phyloP scores from a whole-genome alignment of 2,113 vertebrate genomes.

The Callopanchax toddi region DNA sequence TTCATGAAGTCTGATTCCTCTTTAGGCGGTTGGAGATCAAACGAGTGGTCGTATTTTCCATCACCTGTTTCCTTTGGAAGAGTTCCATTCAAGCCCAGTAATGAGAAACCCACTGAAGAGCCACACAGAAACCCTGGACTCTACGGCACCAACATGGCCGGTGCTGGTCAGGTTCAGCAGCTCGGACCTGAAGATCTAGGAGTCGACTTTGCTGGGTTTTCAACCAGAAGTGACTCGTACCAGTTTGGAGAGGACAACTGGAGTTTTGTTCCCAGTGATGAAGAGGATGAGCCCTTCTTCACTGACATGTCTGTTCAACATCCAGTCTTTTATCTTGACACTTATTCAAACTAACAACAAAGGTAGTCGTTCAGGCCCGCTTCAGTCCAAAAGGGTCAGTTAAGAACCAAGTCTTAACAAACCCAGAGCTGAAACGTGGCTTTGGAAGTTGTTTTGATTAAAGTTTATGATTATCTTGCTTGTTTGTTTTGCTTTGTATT shows the following conservation, averaged over 20 bases:
- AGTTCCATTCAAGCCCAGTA: not conserved
- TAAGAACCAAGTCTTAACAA: not conserved
- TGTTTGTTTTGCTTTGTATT: too few species aligned
- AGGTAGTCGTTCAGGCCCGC: slow-evolving; percentile 9
- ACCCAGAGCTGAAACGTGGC: too few species aligned
- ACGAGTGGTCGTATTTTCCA: not conserved
- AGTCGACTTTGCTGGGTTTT: too few species aligned
- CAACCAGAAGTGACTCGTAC: too few species aligned
- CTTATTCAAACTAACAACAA: slow-evolving; percentile 39
- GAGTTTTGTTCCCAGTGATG: not conserved
- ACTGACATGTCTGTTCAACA: slow-evolving; percentile 28
- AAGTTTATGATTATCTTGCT: too few species aligned
- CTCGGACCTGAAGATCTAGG: not conserved
- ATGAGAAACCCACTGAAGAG: not conserved
- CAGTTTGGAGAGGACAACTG: not conserved
- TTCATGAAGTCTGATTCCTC: not conserved
- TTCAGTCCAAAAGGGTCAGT: slow-evolving; percentile 29
- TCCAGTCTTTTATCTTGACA: slow-evolving; percentile 23
- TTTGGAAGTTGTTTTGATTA: too few species aligned
- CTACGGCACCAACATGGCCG: not conserved
- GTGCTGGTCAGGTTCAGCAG: not conserved
- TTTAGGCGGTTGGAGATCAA: too few species aligned
- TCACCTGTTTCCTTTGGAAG: not conserved
- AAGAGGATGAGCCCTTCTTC: slow-evolving; percentile 17
- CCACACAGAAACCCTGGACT: not conserved